A percentile compares a stretch with the other conserved stretches of the same genome.
Conservation (phyloP, 2,797 vertebrate species). For the Protonibea diacanthus region DNA sequence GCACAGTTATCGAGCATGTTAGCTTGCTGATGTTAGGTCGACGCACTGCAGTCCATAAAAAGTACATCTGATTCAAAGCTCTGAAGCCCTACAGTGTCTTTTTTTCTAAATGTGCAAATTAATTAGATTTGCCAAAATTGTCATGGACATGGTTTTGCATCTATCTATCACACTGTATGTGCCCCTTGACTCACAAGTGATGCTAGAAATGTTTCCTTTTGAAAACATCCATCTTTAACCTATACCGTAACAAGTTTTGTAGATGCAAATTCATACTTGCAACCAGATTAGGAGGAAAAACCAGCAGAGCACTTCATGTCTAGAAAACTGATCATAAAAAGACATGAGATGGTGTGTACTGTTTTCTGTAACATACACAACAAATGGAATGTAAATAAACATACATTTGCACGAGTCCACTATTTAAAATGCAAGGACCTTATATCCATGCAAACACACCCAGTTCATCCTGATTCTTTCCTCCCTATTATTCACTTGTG, state of each 20-base stretch:
- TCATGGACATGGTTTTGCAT: too few species aligned
- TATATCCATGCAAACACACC: conserved; percentile 36
- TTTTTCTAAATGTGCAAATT: not conserved
- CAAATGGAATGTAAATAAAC: conserved; percentile 5
- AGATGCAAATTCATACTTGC: not conserved
- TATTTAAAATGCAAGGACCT: conserved; percentile 34
- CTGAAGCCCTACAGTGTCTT: not conserved
- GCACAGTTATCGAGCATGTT: not conserved
- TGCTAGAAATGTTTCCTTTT: too few species aligned
- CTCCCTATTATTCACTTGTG: conserved; percentile 63
- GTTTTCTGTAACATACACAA: not conserved
- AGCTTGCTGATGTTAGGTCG: not conserved
- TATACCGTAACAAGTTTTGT: not conserved
- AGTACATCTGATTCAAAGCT: not conserved
- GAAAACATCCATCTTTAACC: not conserved
- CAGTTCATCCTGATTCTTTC: conserved; percentile 45
- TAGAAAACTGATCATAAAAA: conserved; percentile 8
- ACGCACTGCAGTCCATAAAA: not conserved
- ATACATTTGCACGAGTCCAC: conserved; percentile 3
- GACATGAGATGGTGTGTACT: not conserved
- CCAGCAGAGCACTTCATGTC: not conserved
- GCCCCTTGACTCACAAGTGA: too few species aligned
- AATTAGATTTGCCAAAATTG: not conserved
- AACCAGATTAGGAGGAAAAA: not conserved
- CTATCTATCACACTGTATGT: too few species aligned